Evolutionary conservation across 2,888 invertebrate species (phyloP), one percentile per base, ranked within the genome.

Genomic region (Cinara cedri): DNA sequence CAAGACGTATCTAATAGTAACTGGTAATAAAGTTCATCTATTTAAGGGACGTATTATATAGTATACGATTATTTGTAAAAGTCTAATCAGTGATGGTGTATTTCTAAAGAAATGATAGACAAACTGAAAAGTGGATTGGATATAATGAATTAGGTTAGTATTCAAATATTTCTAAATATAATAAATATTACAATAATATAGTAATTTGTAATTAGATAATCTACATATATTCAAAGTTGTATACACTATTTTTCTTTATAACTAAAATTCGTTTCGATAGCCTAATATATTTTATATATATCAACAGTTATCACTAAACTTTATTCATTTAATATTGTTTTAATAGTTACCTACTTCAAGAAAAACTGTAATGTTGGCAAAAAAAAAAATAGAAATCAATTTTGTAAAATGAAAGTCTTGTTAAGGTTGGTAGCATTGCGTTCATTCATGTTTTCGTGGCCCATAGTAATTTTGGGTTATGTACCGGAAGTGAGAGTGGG

Each of bases 101-200:
- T 81, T 81, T n/a, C 46, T 34, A 75, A 76, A 21, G 82, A n/a
- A n/a, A 83, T 72, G 82, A 81, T 11, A 81, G 82, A 51, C 82
- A 83, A 19, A 82, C 81, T 13, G 72, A 83, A 16, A 83, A 83
- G 46, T 83, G 83, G 83, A 82, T 83, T 57, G 83, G 83, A 66
- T 78, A 81, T 55, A 83, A 82, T 51, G 76, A 24, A 66, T 68
- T 82, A 63, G 82, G 83, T 83, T 21, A 34, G 76, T 66, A 68
- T 76, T 34, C 19, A 24, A 24, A 8, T 24, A 51, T 63, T 54
- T 62, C 24, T 44, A n/a, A n/a, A n/a, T 8, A 10, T 34, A 19
- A 11, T 13, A 51, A n/a, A 51, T n/a, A 26, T 49, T 49, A 19
- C 4, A 14, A 34, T 34, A 34, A 72, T 14, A 57, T 66, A 1